Percentiles rank a stretch among this genome's conserved stretches.
Evolutionary conservation across 2,113 vertebrate species (phyloP).

Genomic region (Dinomys branickii): DNA sequence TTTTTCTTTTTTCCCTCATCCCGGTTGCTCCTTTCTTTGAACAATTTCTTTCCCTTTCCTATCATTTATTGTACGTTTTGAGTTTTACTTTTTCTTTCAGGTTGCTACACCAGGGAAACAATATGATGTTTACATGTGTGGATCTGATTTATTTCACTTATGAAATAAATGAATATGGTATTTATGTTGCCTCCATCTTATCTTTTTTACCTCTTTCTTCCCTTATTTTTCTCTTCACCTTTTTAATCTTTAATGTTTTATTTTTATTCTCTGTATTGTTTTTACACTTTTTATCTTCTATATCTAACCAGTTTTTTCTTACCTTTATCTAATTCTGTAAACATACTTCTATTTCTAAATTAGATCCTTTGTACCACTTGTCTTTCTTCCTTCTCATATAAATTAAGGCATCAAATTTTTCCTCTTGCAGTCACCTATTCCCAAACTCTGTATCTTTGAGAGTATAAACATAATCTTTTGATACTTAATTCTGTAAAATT

Average conservation of each 20-base stretch:
- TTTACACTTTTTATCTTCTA: not conserved
- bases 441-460: not conserved
- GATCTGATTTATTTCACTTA: too few relatives aligned
- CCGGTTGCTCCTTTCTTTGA: too few relatives aligned
- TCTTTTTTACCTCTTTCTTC: not conserved
- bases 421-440: not conserved
- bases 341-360: not conserved
- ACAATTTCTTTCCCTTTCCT: too few relatives aligned
- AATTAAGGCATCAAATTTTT: not conserved
- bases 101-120: too few relatives aligned
- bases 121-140: too few relatives aligned
- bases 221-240: not conserved
- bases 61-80: too few relatives aligned
- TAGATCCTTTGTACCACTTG: not conserved
- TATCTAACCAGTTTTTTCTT: not conserved
- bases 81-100: too few relatives aligned
- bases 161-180: too few relatives aligned
- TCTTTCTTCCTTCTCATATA: not conserved
- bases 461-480: not conserved
- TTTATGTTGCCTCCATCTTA: too few relatives aligned
- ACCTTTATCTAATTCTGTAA: not conserved
- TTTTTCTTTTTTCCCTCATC: too few relatives aligned
- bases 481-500: not conserved
- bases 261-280: not conserved
- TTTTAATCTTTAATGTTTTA: not conserved